Evolutionary conservation across 2,797 vertebrate genomes (phyloP).

Genomic region (Bradypodion pumilum): DNA sequence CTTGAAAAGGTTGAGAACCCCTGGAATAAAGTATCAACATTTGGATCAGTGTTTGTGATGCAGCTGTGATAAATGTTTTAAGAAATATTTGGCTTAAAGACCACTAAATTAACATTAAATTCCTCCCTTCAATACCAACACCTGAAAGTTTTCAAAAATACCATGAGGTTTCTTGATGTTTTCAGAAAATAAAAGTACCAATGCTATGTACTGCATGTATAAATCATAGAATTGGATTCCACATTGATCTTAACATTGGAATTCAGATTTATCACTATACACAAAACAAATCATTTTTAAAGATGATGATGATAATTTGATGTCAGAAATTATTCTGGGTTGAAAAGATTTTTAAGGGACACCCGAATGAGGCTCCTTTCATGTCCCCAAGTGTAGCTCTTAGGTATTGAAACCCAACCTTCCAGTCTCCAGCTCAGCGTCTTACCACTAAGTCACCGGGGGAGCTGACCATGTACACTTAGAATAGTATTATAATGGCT

Average conservation of each 20-base stretch:
- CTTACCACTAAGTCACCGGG: no score
- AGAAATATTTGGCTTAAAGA: background rate
- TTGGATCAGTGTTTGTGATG: background rate
- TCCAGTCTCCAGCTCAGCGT: no score
- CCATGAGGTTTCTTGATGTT: conserved; percentile 44
- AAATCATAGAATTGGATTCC: background rate
- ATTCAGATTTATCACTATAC: background rate
- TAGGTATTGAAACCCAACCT: no score
- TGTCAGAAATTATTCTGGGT: no score
- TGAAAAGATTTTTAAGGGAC: no score
- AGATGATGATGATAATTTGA: no score
- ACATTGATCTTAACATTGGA: conserved; percentile 18
- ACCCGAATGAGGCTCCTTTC: no score
- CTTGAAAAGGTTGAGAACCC: no score
- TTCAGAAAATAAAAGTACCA: conserved; percentile 36
- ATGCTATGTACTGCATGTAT: conserved; percentile 31
- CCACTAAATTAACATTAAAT: background rate
- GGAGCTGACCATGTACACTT: no score
- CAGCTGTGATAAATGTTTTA: conserved; percentile 21
- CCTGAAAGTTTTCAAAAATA: conserved; percentile 33
- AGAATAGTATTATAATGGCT: background rate
- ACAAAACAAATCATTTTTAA: no score
- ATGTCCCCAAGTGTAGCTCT: no score
- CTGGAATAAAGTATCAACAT: no score
- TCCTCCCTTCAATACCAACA: background rate